A percentile compares a stretch with the other conserved stretches of the same genome.
Evolutionary conservation across 2,797 vertebrate genomes (phyloP).

Genomic region (Amazona ochrocephala): DNA sequence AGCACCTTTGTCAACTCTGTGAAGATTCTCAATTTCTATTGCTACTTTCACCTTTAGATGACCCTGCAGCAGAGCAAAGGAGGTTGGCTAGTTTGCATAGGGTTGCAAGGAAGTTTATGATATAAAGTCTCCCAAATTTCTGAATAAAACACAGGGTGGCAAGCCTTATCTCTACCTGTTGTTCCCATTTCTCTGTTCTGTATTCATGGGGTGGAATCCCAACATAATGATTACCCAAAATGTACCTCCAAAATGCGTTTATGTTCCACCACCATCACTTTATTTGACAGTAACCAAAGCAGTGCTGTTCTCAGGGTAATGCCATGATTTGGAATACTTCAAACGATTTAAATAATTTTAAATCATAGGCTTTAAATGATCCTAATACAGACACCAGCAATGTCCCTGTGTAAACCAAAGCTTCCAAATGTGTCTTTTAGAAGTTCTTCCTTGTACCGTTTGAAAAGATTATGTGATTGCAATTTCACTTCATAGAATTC

Average conservation of each 20-base stretch:
- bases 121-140: background rate
- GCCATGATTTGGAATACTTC: background rate
- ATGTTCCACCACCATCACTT: background rate
- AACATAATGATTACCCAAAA: background rate
- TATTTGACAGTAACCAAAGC: background rate
- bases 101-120: background rate
- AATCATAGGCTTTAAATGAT: background rate
- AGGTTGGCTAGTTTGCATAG: accelerated
- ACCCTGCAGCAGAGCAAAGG: background rate
- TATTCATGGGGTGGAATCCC: background rate
- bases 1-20: background rate
- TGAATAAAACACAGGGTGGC: background rate
- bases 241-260: background rate
- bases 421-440: background rate
- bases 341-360: too few relatives aligned
- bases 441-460: background rate
- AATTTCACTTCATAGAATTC: background rate
- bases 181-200: background rate
- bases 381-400: background rate
- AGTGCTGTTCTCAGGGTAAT: background rate
- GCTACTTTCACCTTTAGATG: background rate
- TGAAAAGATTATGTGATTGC: background rate
- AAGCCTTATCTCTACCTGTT: background rate
- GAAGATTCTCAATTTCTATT: background rate
- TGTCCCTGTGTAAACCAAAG: background rate